Percentiles rank a stretch among this genome's conserved stretches.
These are phyloP conservation scores for Platypus cylindrus DNA, from an alignment of 2,888 invertebrate species.

Conservation along the genomic window DNA sequence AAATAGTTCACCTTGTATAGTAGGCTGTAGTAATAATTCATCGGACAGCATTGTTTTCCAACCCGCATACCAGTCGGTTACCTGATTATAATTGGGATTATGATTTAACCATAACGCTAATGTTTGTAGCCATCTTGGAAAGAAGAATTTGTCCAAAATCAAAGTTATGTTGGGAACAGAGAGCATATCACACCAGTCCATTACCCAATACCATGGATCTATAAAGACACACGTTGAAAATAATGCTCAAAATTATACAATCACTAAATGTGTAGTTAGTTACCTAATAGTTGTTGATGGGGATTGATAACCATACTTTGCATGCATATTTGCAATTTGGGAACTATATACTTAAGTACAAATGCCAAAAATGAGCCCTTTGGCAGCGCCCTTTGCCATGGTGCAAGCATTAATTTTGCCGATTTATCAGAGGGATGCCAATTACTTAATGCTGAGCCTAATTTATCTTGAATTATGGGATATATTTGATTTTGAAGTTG, in stretches of 20 bases:
- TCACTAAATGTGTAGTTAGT: slow-evolving; percentile 8
- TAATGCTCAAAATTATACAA: slow-evolving; percentile 5
- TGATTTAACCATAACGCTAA: slow-evolving; percentile 84
- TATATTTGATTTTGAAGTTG: slow-evolving; percentile 47
- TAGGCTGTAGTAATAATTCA: slow-evolving; percentile 39
- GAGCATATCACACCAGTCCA: slow-evolving; percentile 83
- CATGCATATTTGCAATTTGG: slow-evolving; percentile 67
- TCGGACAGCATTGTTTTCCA: slow-evolving; percentile 48
- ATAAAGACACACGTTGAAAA: slow-evolving; percentile 19
- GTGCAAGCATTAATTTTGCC: slow-evolving; percentile 79
- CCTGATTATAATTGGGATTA: slow-evolving; percentile 78
- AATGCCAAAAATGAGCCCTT: slow-evolving; percentile 67
- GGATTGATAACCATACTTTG: slow-evolving; percentile 55
- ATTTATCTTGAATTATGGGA: slow-evolving; percentile 82
- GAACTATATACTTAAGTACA: slow-evolving; percentile 74
- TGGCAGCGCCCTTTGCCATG: slow-evolving; percentile 62
- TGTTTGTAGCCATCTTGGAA: slow-evolving; percentile 84
- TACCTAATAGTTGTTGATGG: slow-evolving; percentile 55
- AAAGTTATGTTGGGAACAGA: slow-evolving; percentile 65
- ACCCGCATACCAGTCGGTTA: slow-evolving; percentile 73
- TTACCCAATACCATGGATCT: slow-evolving; percentile 91
- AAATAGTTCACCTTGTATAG: slow-evolving; percentile 33
- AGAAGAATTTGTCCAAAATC: slow-evolving; percentile 76
- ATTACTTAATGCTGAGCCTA: slow-evolving; percentile 74
- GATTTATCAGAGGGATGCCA: slow-evolving; percentile 96